These are phyloP conservation scores for Coregonus sp. DNA, from an alignment of 2,797 vertebrate genomes.

Conservation along the genomic window DNA sequence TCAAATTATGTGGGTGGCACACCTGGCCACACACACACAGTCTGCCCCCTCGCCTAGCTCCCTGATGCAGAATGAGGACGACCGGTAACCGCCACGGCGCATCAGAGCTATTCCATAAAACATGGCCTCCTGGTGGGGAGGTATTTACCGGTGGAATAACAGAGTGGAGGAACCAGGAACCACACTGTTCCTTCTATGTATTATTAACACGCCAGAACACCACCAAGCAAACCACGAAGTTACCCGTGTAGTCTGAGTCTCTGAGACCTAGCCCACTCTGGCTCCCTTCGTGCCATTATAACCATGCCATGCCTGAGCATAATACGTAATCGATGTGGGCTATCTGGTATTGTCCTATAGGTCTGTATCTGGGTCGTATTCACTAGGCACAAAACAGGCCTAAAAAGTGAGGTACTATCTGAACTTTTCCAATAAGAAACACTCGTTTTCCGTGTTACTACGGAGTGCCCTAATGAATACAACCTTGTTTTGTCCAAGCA, in stretches of 20 bases:
- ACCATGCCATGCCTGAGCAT: not conserved
- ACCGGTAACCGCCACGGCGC: conserved; percentile 42
- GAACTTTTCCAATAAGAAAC: too few relatives aligned
- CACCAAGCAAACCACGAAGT: not conserved
- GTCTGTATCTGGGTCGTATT: too few relatives aligned
- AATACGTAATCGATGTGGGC: too few relatives aligned
- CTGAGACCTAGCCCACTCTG: not conserved
- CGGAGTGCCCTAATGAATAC: not conserved
- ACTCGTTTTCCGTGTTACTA: too few relatives aligned
- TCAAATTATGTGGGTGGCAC: conserved; percentile 25
- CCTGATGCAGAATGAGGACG: conserved; percentile 52
- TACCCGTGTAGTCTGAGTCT: not conserved
- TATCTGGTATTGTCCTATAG: too few relatives aligned
- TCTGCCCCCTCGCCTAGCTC: conserved; percentile 32
- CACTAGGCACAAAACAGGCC: too few relatives aligned
- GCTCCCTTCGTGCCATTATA: not conserved
- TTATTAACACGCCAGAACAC: conserved; percentile 51
- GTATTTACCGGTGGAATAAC: conserved; percentile 51
- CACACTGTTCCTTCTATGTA: conserved; percentile 26
- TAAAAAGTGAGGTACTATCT: too few relatives aligned
- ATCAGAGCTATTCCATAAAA: conserved; percentile 68
- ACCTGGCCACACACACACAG: conserved; percentile 23
- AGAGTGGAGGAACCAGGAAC: conserved; percentile 6
- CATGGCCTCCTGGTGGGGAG: conserved; percentile 41
- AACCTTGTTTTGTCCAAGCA: not conserved